Evolutionary conservation across 2,888 invertebrate genomes (phyloP).

Genomic region (Antitype chi): DNA sequence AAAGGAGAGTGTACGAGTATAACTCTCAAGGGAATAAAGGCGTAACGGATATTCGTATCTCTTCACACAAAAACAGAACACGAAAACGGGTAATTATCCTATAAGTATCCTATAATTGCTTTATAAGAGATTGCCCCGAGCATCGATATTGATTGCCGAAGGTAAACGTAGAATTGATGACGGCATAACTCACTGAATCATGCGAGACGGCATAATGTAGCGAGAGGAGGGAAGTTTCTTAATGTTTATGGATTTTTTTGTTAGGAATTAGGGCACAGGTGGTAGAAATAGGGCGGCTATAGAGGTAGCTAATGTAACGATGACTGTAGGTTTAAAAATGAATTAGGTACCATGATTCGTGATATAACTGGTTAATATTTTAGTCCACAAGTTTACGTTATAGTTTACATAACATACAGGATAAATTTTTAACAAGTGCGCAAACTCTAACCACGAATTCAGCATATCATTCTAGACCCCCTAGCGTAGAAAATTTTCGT

Average conservation of each 20-base stretch:
- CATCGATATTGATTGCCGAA: conserved; percentile 55
- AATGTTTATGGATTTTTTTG: conserved; percentile 55
- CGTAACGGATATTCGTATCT: background rate
- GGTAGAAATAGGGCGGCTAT: conserved; percentile 13
- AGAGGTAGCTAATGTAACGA: background rate
- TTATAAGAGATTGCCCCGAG: conserved; percentile 52
- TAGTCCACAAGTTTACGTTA: too few species aligned
- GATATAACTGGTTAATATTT: background rate
- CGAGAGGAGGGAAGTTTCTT: conserved; percentile 31
- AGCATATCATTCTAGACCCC: too few species aligned
- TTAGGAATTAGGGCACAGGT: conserved; percentile 35
- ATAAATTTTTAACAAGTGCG: too few species aligned
- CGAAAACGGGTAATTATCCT: conserved; percentile 27
- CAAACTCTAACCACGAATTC: too few species aligned
- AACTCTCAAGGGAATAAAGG: background rate
- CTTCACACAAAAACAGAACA: background rate
- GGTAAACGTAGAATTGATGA: conserved; percentile 59
- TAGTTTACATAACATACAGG: background rate
- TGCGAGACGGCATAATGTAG: conserved; percentile 36
- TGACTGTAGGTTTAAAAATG: background rate
- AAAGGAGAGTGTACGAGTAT: background rate
- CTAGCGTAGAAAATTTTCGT: too few species aligned
- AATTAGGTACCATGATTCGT: too few species aligned
- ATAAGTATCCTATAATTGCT: conserved; percentile 49
- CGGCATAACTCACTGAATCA: conserved; percentile 45